phyloP scores from a whole-genome alignment of 2,113 vertebrate species.

The Craseonycteris thonglongyai region DNA sequence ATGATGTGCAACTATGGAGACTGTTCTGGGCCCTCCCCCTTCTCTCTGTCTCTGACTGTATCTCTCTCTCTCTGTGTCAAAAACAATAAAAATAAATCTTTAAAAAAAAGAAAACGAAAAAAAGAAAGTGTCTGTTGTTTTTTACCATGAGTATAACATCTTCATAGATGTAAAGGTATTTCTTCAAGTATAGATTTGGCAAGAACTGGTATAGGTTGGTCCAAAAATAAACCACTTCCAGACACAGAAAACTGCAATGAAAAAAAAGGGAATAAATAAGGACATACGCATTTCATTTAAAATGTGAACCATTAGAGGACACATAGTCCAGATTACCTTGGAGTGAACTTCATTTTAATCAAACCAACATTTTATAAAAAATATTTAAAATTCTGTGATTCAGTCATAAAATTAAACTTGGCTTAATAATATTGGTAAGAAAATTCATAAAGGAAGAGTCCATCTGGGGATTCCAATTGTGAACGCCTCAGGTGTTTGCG shows the following conservation, averaged over 20 bases:
- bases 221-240: background rate
- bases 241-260: background rate
- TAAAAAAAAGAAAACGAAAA: background rate
- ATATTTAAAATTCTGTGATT: background rate
- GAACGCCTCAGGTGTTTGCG: background rate
- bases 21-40: too few species aligned
- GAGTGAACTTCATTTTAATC: background rate
- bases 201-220: background rate
- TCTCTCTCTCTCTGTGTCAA: too few species aligned
- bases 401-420: background rate
- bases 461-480: background rate
- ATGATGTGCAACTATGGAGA: too few species aligned
- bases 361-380: constrained; percentile 22
- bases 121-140: background rate
- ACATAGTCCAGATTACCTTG: background rate
- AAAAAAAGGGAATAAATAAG: background rate
- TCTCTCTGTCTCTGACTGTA: too few species aligned
- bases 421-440: constrained; percentile 1
- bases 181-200: background rate
- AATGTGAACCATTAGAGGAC: background rate
- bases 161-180: background rate
- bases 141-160: background rate
- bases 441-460: background rate
- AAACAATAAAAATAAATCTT: background rate
- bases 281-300: background rate